Percentiles rank a stretch among this genome's conserved stretches.
These are phyloP conservation scores for Budorcas taxicolor DNA, from an alignment of 2,113 vertebrate species.

Conservation along the genomic window DNA sequence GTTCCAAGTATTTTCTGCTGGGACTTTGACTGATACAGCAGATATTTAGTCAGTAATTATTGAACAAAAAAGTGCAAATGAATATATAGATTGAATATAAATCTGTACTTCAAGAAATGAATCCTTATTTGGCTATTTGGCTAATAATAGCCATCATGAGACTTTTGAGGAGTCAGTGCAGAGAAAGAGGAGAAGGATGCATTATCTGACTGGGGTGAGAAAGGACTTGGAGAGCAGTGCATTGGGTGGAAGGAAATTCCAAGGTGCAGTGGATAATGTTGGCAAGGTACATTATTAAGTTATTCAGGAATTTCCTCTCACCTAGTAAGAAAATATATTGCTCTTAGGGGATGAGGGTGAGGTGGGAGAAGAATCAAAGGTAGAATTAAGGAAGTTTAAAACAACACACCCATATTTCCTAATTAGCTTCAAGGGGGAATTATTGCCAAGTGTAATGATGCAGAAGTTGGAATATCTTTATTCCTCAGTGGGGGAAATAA, in stretches of 20 bases:
- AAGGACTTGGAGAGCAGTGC: background rate
- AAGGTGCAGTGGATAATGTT: background rate
- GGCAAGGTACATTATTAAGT: background rate
- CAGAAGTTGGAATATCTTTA: conserved; percentile 64
- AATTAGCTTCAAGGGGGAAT: conserved; percentile 68
- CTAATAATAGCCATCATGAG: background rate
- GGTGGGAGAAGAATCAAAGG: conserved; percentile 30
- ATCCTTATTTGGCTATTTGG: background rate
- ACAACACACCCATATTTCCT: conserved; percentile 41
- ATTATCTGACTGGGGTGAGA: background rate
- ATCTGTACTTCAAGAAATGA: background rate
- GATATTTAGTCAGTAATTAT: background rate
- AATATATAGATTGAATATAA: background rate
- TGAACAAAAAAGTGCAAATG: background rate
- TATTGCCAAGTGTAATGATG: conserved; percentile 71
- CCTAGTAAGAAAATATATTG: conserved; percentile 43
- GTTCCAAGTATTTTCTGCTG: background rate
- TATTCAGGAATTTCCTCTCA: conserved; percentile 42
- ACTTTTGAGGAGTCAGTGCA: background rate
- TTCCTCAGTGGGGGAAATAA: conserved; percentile 56
- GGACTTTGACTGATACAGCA: background rate
- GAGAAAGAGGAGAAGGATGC: background rate
- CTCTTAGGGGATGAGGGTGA: background rate
- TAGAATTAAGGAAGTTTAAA: conserved; percentile 52
- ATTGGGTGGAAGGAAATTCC: background rate